phyloP scores from a whole-genome alignment of 2,888 invertebrate genomes.

The Lasioglossum malachurum region DNA sequence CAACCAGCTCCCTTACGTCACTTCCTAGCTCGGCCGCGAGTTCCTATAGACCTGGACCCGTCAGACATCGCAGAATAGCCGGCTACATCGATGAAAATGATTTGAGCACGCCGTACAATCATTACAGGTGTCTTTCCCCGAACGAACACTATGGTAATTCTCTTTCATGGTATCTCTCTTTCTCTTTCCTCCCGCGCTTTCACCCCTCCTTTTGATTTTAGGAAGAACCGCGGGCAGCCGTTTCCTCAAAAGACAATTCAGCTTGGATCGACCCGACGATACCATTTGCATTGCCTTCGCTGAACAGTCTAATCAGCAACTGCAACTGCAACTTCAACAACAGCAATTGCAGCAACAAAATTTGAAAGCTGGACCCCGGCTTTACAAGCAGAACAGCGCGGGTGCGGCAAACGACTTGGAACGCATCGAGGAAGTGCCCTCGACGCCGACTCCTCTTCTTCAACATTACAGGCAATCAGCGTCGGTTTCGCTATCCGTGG shows the following conservation, averaged over 20 bases:
- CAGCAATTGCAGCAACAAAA: conserved; percentile 45
- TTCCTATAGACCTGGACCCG: conserved; percentile 74
- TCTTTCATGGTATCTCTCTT: not conserved
- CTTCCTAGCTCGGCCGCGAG: conserved; percentile 71
- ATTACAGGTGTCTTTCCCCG: conserved; percentile 90
- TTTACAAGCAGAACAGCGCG: conserved; percentile 89
- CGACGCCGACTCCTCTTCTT: conserved; percentile 80
- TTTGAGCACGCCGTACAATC: conserved; percentile 90
- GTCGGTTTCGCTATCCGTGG: conserved; percentile 84
- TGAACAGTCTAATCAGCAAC: conserved; percentile 41
- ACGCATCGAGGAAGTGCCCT: conserved; percentile 89
- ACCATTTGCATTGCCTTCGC: conserved; percentile 73
- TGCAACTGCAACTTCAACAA: conserved; percentile 19
- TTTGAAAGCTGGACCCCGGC: conserved; percentile 74
- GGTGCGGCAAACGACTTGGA: conserved; percentile 90
- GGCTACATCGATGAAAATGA: conserved; percentile 87
- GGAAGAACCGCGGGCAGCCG: conserved; percentile 80
- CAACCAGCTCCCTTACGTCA: conserved; percentile 85
- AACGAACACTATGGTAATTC: conserved; percentile 85
- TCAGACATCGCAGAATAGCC: conserved; percentile 80
- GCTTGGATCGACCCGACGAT: conserved; percentile 89
- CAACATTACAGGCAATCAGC: conserved; percentile 81
- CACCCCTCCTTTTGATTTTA: conserved; percentile 5
- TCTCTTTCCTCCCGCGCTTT: not conserved
- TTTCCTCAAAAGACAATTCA: conserved; percentile 89